Percentiles rank a stretch among this genome's conserved stretches.
Conservation (phyloP, 2,888 invertebrate species). For the Apamea monoglypha region DNA sequence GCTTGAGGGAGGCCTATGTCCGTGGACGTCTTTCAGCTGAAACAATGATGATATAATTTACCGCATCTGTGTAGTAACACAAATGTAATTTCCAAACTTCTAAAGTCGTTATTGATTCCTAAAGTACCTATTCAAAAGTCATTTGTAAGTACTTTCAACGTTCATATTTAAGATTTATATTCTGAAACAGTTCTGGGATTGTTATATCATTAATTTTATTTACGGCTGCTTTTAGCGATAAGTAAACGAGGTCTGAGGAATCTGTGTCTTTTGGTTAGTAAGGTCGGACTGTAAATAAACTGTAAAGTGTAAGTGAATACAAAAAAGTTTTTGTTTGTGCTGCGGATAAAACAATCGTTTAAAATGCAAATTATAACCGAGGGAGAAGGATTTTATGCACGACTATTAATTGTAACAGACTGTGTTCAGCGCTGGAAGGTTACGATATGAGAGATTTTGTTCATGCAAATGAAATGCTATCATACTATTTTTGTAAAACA, state of each 20-base stretch:
- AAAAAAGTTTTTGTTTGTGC: no score
- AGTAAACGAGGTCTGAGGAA: background rate
- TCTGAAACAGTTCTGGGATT: background rate
- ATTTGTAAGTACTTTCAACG: background rate
- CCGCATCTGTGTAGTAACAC: background rate
- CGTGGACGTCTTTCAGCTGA: no score
- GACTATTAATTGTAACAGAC: background rate
- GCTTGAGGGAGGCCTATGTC: no score
- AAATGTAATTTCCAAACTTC: constrained; percentile 1
- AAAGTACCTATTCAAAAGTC: no score
- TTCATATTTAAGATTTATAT: background rate
- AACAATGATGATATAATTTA: no score
- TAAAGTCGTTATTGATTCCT: no score
- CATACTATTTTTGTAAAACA: background rate
- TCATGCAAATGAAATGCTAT: background rate
- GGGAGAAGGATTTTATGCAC: background rate
- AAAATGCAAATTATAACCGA: constrained; percentile 1
- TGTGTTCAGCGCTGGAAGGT: background rate
- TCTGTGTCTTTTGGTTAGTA: no score
- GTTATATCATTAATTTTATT: background rate
- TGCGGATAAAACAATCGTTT: background rate
- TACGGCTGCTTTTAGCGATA: background rate
- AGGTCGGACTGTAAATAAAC: background rate
- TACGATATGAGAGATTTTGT: background rate
- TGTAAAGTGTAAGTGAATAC: no score